phyloP scores from a whole-genome alignment of 2,888 invertebrate species.

The Chrysomela aeneicollis region DNA sequence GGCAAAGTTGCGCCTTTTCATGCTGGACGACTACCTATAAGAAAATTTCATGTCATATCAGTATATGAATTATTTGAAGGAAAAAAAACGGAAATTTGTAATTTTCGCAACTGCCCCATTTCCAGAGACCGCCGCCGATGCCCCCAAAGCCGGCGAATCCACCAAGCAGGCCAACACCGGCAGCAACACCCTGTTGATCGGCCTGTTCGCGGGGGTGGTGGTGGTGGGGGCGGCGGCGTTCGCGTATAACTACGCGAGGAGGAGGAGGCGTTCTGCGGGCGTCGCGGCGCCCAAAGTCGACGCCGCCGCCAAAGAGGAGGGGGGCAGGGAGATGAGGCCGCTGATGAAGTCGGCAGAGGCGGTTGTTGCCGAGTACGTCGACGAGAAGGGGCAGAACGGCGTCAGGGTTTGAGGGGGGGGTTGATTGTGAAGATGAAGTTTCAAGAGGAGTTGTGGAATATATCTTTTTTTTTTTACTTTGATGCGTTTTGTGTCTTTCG shows the following conservation, averaged over 20 bases:
- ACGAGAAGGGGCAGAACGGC: constrained; percentile 38
- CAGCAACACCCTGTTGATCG: constrained; percentile 57
- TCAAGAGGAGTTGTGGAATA: too few species aligned
- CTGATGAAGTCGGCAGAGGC: constrained; percentile 48
- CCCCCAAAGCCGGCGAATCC: constrained; percentile 35
- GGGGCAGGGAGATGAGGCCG: constrained; percentile 53
- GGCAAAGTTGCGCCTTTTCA: too few species aligned
- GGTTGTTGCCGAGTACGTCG: constrained; percentile 43
- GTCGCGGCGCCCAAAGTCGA: constrained; percentile 25
- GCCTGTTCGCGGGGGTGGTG: constrained; percentile 65
- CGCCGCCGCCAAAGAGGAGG: too few species aligned
- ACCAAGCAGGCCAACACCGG: constrained; percentile 29
- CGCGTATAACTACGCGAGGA: constrained; percentile 67
- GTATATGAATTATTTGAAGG: too few species aligned
- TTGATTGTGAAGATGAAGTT: neutral
- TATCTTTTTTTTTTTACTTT: too few species aligned
- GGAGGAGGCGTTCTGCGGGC: constrained; percentile 33
- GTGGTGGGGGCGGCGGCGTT: constrained; percentile 65
- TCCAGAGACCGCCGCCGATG: constrained; percentile 41
- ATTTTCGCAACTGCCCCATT: too few species aligned
- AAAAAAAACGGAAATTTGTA: too few species aligned
- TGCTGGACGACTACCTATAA: too few species aligned
- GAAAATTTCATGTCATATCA: too few species aligned
- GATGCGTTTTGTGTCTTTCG: too few species aligned
- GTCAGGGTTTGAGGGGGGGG: neutral